Evolutionary conservation across 2,113 vertebrate genomes (phyloP), one percentile per base, ranked within the genome.

Genomic region (Hydropotes inermis): DNA sequence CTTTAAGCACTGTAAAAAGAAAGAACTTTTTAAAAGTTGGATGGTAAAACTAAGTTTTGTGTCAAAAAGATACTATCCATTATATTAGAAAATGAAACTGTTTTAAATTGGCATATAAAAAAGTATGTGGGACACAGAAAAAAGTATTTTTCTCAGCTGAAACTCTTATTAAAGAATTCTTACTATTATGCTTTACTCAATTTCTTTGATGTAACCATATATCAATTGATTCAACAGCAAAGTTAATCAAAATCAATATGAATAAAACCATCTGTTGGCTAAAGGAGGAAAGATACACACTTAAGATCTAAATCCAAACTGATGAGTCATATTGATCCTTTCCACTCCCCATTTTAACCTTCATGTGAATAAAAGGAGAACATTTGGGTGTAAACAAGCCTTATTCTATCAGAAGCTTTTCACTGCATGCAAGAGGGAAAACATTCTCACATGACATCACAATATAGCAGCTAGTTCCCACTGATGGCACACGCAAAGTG

Each of bases 231-330:
- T 67, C 61, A 90, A 84, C 1, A 45, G 89, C 23, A 61, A 87
- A 83, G 78, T 67, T 70, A 70, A 94, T 90, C 88, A 94, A 39
- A 96, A 96, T 94, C 91, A 57, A 7, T 78, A 89, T 17, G 58
- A 96, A 91, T 70, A 84, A 94, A 87, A 50, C 12, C 33, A 91
- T 54, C 33, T n/a, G 11, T 94, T 83, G 70, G 74, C 43, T 93
- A 95, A 5, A 70, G 43, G 74, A 96, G 47, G n/a, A 93, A 86
- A 96, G 70, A 93, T 82, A 28, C 9, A 89, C 92, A 97, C 83
- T 97, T 97, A 74, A 87, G 93, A 92, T 43, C 55, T 87, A 97
- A 93, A n/a, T 55, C 45, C 88, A 96, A 89, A 97, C 61, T 86
- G 88, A 94, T 95, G 58, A 91, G 43, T 92, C 92, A 27, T 10